These are phyloP conservation scores for Helogale parvula DNA, from an alignment of 2,113 vertebrate genomes.

Conservation along the genomic window DNA sequence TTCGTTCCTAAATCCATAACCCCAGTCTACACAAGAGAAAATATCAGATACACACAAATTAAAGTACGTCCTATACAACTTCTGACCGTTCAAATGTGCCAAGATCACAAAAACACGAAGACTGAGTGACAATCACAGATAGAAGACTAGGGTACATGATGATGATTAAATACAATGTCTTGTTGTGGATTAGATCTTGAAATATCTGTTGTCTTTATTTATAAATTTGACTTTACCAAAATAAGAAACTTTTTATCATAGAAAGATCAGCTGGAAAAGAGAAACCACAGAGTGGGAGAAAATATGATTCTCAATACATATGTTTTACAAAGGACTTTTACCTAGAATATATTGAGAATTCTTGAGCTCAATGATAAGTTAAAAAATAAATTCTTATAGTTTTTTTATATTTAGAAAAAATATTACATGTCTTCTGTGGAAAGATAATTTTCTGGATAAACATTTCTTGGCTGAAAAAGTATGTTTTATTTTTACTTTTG, in stretches of 20 bases:
- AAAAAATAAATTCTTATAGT: neutral
- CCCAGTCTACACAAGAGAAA: neutral
- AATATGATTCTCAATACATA: neutral
- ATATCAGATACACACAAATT: neutral
- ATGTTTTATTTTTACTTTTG: neutral
- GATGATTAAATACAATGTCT: neutral
- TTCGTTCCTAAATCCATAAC: neutral
- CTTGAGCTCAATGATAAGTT: neutral
- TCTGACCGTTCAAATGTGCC: neutral
- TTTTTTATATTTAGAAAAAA: neutral
- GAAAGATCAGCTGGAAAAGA: neutral
- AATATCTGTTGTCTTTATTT: too few relatives aligned
- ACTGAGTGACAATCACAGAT: neutral
- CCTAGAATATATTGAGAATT: neutral
- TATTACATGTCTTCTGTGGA: neutral
- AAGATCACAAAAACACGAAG: neutral
- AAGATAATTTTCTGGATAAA: neutral
- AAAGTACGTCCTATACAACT: neutral
- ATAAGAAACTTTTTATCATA: neutral
- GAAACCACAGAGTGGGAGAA: neutral
- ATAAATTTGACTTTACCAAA: neutral
- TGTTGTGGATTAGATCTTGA: neutral
- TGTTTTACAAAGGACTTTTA: neutral
- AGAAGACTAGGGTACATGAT: neutral
- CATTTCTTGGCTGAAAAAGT: neutral